Percentiles rank a stretch among this genome's conserved stretches.
Conservation (phyloP, 2,113 vertebrate genomes). For the Dolichallabes microphthalmus region DNA sequence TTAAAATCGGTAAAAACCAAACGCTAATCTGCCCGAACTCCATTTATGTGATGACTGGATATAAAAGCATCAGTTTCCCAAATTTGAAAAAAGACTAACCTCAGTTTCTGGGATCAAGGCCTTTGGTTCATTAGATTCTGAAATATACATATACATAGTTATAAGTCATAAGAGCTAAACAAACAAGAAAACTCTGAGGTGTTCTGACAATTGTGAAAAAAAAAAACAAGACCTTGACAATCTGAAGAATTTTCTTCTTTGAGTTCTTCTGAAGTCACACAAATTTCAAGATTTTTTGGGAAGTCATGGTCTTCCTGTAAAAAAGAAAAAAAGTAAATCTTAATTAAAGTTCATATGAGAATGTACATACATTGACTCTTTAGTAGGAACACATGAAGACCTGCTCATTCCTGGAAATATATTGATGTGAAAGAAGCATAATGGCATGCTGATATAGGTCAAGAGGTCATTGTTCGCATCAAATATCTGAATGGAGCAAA, state of each 20-base stretch:
- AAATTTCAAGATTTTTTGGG: not conserved
- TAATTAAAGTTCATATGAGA: not conserved
- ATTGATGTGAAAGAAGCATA: not conserved
- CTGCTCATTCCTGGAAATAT: not conserved
- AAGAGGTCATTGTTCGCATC: not conserved
- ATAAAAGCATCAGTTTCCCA: not conserved
- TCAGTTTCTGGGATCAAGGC: not conserved
- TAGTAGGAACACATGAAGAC: not conserved
- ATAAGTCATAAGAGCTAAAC: not conserved
- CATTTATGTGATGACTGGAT: not conserved
- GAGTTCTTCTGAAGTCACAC: constrained; percentile 8
- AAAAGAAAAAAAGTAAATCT: not conserved
- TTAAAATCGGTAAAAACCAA: not conserved
- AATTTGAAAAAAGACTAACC: not conserved
- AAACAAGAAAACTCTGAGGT: not conserved
- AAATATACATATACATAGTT: not conserved
- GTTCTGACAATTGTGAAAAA: not conserved
- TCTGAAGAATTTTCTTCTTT: not conserved
- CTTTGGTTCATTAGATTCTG: not conserved
- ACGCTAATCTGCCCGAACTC: not conserved
- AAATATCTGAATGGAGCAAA: not conserved
- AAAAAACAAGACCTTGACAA: not conserved
- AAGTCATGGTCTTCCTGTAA: not conserved
- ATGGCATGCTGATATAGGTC: not conserved
- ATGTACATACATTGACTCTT: not conserved